A percentile compares a stretch with the other conserved stretches of the same genome.
phyloP scores from a whole-genome alignment of 2,888 invertebrate genomes.

The Blera fallax region DNA sequence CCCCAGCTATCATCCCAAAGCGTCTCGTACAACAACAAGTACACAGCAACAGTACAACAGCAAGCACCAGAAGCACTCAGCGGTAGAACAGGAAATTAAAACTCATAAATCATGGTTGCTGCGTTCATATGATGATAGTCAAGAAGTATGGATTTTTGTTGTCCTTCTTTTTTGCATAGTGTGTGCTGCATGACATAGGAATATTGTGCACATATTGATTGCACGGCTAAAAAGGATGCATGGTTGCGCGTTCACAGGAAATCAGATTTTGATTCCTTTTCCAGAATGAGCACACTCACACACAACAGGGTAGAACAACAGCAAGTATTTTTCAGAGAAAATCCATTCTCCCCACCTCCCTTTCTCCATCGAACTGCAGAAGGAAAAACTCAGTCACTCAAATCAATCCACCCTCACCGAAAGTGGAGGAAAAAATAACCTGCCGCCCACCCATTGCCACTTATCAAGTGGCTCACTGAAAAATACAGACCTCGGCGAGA shows the following conservation, averaged over 20 bases:
- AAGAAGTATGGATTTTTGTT: constrained; percentile 70
- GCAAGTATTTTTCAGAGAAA: constrained; percentile 59
- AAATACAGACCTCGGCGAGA: constrained; percentile 47
- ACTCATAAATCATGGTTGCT: constrained; percentile 79
- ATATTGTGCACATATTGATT: constrained; percentile 66
- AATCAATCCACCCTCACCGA: constrained; percentile 65
- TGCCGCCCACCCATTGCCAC: constrained; percentile 54
- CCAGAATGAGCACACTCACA: not conserved
- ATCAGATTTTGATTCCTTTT: constrained; percentile 68
- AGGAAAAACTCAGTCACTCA: constrained; percentile 67
- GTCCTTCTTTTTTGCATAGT: constrained; percentile 41
- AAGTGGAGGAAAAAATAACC: constrained; percentile 18
- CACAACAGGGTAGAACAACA: constrained; percentile 14
- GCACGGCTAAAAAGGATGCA: constrained; percentile 62
- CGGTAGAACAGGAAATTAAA: constrained; percentile 80
- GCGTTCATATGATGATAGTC: constrained; percentile 71
- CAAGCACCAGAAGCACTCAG: constrained; percentile 73
- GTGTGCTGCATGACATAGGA: not conserved
- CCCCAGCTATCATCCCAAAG: constrained; percentile 25
- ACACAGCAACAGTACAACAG: constrained; percentile 10
- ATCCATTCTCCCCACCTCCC: constrained; percentile 8
- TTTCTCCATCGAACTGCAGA: constrained; percentile 24
- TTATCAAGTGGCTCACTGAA: constrained; percentile 69
- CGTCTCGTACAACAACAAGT: constrained; percentile 25
- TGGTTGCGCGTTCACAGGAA: constrained; percentile 57